Base-by-base conservation (phyloP, 2,888 invertebrate species). In the Tridacna crocea region DNA sequence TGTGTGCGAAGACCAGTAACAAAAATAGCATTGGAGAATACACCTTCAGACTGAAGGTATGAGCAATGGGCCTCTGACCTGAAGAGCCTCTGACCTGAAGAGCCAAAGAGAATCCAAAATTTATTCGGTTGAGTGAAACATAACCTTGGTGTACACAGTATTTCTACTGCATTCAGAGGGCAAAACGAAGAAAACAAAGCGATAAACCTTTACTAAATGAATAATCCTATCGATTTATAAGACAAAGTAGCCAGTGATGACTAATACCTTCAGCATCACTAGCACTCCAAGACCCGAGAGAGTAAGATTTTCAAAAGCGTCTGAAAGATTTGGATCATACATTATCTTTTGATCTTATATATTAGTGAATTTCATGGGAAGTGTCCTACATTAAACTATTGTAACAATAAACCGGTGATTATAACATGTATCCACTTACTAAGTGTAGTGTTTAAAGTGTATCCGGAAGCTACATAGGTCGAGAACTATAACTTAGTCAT, bases 401-500 rank as follows among this genome's bases (percentile, higher is more conserved):
- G 36, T 66, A 19, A 27, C 36, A 17, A n/a, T 46, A 15, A 36
- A 66, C 22, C 51, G 51, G 51, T 51, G n/a, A 70, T 70, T 70
- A 70, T 51, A 51, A 51, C 22, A 51, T 78, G 61, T 78, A 72
- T 72, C 26, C 74, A 84, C 82, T 80, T 80, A 85, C 84, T 70
- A 47, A 63, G 55, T 72, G 73, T 48, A 77, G 78, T 81, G 79
- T 80, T 80, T 61, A 70, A n/a, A 79, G 75, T 27, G 61, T 63
- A 82, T 81, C 84, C 82, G 84, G 84, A 85, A 79, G 75, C 55
- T n/a, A 72, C 74, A 72, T 48, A 63, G 73, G 75, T 74, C 74
- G 51, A 27, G 77, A 75, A 75, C 78, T 80, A 79, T 63, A 80
- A 75, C 74, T 77, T 78, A 79, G 66, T 85, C 55, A 72, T 79